Evolutionary conservation across 2,113 vertebrate genomes (phyloP).

Genomic region (Periophthalmodon schlosseri): DNA sequence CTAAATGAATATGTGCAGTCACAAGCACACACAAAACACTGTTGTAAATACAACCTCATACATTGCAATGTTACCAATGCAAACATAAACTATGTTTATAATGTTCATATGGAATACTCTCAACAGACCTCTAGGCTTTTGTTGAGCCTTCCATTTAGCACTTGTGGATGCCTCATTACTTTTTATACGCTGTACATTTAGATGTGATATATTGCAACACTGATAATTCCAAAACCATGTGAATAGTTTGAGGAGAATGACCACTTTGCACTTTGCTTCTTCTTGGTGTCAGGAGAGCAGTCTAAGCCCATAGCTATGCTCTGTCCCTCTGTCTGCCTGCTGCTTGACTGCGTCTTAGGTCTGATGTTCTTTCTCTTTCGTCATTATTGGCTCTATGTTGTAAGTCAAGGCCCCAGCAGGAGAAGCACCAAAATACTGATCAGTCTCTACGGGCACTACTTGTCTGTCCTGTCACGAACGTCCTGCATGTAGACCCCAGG

Average conservation of each 20-base stretch:
- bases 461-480: conserved; percentile 44
- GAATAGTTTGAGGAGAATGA: conserved; percentile 52
- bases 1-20: conserved; percentile 51
- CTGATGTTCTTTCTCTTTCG: background rate
- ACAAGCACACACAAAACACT: conserved; percentile 62
- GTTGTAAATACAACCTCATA: conserved; percentile 63
- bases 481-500: conserved; percentile 72
- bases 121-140: conserved; percentile 23
- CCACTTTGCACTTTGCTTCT: conserved; percentile 76
- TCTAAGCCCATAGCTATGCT: conserved; percentile 34
- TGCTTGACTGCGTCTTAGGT: conserved; percentile 40
- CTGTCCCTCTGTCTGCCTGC: conserved; percentile 36
- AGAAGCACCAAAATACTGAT: conserved; percentile 25
- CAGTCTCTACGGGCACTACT: conserved; percentile 42
- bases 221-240: conserved; percentile 34
- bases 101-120: conserved; percentile 18
- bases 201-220: conserved; percentile 28
- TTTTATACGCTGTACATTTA: conserved; percentile 52
- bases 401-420: conserved; percentile 26
- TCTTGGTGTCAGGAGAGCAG: conserved; percentile 59
- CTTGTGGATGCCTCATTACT: conserved; percentile 31
- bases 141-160: conserved; percentile 22
- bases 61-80: conserved; percentile 62
- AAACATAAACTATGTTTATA: conserved; percentile 54
- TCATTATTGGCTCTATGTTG: conserved; percentile 22